Base-by-base conservation (phyloP, 30 jellyfish, hydroid and myxozoan species). In the Cassiopea xamachana region DNA sequence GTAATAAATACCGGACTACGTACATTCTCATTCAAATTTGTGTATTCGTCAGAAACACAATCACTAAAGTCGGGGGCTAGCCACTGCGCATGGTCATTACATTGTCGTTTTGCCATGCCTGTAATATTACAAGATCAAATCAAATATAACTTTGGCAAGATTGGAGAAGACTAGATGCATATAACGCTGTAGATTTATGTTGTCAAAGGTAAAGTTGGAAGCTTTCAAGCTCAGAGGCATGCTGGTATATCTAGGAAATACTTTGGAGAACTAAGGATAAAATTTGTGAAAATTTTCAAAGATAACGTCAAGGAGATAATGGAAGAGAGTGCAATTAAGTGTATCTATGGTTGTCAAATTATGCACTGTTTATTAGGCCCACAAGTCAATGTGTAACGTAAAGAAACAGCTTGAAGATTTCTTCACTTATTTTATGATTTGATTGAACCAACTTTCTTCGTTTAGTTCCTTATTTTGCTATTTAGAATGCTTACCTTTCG, bases 61-160 rank as follows among this genome's bases (percentile, higher is more conserved):
- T 88, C 98, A 91, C 99, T 91, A 78, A 95, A 95, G 70, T 95
- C 99, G n/a, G 99, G 99, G 13, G 93, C 89, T 46, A 77, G 81
- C 99, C 99, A 95, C 2, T 89, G 61, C 1, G 96, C 95, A 79
- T 87, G 98, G 14, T 69, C 88, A 64, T 87, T 75, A 80, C 99
- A 95, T 16, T 71, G 95, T 55, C 99, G 82, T 75, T 87, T 95
- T 43, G 98, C 99, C 55, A 73, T 80, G 2, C 98, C 98, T 94
- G 50, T 39, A 64, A 77, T 7, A 1, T 70, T 2, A 18, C 48
- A 51, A 55, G 10, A 78, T 1, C 9, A 75, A 0, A 39, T 73
- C 61, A 39, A 27, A 7, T 10, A 14, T 14, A 19, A 16, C 7
- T 19, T 1, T 43, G 3, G 2, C 77, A 5, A 81, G 13, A 62